Percentiles rank a stretch among this genome's conserved stretches.
These are phyloP conservation scores for Nannobrachium achirus DNA, from an alignment of 2,113 vertebrate genomes.

Conservation along the genomic window DNA sequence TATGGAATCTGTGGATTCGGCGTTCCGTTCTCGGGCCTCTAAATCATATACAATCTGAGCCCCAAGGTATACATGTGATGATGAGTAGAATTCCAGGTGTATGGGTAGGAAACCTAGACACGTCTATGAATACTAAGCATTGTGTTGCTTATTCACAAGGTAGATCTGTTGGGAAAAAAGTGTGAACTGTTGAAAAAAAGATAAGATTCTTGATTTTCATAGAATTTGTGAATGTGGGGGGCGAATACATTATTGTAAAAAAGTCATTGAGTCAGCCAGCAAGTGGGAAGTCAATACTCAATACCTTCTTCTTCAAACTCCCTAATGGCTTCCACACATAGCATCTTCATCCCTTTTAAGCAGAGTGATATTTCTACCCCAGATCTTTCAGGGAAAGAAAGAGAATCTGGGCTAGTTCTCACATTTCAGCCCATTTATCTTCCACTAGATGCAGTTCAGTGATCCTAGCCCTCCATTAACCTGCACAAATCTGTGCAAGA, in stretches of 20 bases:
- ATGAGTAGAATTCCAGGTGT: constrained; percentile 51
- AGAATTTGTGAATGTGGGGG: constrained; percentile 19
- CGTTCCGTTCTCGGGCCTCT: constrained; percentile 38
- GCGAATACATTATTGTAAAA: constrained; percentile 34
- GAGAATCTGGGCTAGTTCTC: constrained; percentile 68
- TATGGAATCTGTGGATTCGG: constrained; percentile 49
- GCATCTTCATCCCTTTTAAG: constrained; percentile 57
- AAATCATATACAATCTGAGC: constrained; percentile 46
- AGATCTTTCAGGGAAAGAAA: constrained; percentile 47
- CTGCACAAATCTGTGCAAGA: constrained; percentile 41
- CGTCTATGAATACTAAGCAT: constrained; percentile 48
- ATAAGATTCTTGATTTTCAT: constrained; percentile 10
- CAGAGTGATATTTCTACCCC: constrained; percentile 56
- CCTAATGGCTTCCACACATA: constrained; percentile 36
- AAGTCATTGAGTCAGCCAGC: constrained; percentile 42
- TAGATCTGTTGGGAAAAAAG: constrained; percentile 13
- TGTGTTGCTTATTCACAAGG: not conserved
- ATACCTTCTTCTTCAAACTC: constrained; percentile 44
- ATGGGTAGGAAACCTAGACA: constrained; percentile 25
- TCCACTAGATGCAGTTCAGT: constrained; percentile 60
- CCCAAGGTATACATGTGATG: constrained; percentile 45
- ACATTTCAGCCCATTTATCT: constrained; percentile 76
- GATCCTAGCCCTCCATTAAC: constrained; percentile 71
- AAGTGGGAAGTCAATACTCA: constrained; percentile 55
- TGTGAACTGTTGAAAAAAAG: constrained; percentile 24